Evolutionary conservation across 1,140 invertebrate species (phyloP).

Genomic region (Platorchestia sp.): DNA sequence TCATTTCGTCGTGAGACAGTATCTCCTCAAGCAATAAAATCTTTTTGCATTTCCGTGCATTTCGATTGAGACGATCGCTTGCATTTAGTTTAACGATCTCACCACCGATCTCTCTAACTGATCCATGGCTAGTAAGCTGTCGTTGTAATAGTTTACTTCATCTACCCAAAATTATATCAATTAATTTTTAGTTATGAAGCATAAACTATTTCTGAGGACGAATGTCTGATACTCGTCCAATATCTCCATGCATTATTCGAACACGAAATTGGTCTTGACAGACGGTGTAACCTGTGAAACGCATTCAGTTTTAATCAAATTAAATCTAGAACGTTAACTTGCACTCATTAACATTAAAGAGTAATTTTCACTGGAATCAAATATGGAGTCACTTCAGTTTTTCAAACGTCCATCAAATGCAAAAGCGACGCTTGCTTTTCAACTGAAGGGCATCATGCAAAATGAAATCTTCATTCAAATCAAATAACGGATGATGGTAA

Average conservation of each 20-base stretch:
- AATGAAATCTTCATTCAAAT: too few relatives aligned
- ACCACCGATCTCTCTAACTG: not conserved
- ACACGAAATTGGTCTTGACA: not conserved
- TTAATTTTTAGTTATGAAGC: not conserved
- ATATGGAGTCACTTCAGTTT: too few relatives aligned
- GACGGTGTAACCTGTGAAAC: not conserved
- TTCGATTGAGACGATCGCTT: not conserved
- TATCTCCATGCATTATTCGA: not conserved
- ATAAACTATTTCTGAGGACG: not conserved
- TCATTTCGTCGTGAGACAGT: not conserved
- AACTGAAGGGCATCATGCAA: not conserved
- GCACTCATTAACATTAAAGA: not conserved
- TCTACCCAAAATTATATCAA: not conserved
- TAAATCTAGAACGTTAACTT: not conserved
- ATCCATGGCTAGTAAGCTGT: not conserved
- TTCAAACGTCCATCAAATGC: too few relatives aligned
- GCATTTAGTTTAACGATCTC: not conserved
- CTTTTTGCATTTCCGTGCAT: not conserved
- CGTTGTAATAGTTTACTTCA: not conserved
- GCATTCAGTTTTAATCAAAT: not conserved
- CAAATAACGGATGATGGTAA: not conserved
- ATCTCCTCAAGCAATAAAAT: not conserved
- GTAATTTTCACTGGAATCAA: not conserved
- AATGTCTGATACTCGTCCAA: not conserved
- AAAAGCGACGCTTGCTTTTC: too few relatives aligned